Percentiles rank a stretch among this genome's conserved stretches.
Evolutionary conservation across 2,797 vertebrate genomes (phyloP).

Genomic region (Brachyrhaphis roseni): DNA sequence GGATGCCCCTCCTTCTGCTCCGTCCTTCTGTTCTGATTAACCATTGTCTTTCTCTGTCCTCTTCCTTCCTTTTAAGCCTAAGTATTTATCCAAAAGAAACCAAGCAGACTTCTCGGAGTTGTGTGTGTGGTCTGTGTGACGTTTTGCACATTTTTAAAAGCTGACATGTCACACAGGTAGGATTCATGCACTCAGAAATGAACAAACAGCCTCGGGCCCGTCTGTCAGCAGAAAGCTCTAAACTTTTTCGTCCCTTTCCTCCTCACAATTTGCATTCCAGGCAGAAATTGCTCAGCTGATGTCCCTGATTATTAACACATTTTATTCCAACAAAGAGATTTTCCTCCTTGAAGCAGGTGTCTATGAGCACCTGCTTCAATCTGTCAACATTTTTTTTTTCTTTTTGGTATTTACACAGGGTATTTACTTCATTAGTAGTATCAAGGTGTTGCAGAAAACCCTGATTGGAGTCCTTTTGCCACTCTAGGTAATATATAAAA

Average conservation of each 20-base stretch:
- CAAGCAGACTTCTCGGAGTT: slow-evolving; percentile 6
- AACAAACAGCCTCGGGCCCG: slow-evolving; percentile 18
- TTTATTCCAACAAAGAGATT: too few relatives aligned
- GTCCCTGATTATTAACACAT: too few relatives aligned
- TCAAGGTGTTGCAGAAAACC: neutral
- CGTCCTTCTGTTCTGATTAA: slow-evolving; percentile 58
- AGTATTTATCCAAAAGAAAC: slow-evolving; percentile 21
- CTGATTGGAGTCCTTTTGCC: neutral
- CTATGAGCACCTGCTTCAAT: slow-evolving; percentile 47
- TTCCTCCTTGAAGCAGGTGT: too few relatives aligned
- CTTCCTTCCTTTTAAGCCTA: slow-evolving; percentile 31
- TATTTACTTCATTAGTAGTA: neutral
- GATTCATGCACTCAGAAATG: slow-evolving; percentile 3
- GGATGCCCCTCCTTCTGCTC: slow-evolving; percentile 31
- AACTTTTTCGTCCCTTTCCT: slow-evolving; percentile 26
- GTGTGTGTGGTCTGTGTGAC: neutral
- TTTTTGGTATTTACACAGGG: slow-evolving; percentile 29
- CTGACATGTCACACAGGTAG: slow-evolving; percentile 14
- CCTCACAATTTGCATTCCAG: too few relatives aligned
- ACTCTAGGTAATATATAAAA: slow-evolving; percentile 9
- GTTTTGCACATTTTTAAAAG: slow-evolving; percentile 25
- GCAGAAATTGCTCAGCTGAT: too few relatives aligned
- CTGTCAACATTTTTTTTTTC: slow-evolving; percentile 48
- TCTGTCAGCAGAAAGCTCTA: slow-evolving; percentile 46
- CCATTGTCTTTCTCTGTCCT: slow-evolving; percentile 51